phyloP scores from a whole-genome alignment of 2,797 vertebrate genomes.

The Sebastes alutus region DNA sequence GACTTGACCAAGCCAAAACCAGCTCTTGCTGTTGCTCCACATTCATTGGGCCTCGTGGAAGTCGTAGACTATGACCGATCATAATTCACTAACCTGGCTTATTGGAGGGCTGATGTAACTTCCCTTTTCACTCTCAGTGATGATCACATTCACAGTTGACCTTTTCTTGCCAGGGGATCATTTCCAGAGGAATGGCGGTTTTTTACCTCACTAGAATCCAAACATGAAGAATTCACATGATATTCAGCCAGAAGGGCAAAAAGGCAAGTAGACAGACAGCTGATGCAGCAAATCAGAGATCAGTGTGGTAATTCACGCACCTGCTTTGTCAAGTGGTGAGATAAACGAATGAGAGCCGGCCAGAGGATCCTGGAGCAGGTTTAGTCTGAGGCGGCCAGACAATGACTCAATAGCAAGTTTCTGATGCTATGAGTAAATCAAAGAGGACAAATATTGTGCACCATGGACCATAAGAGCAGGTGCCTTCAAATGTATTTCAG shows the following conservation, averaged over 20 bases:
- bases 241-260: conserved; percentile 49
- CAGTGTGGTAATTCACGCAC: conserved; percentile 53
- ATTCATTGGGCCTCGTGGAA: conserved; percentile 48
- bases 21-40: conserved; percentile 43
- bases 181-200: conserved; percentile 51
- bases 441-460: conserved; percentile 38
- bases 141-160: conserved; percentile 68
- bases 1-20: conserved; percentile 46
- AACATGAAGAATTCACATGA: conserved; percentile 54
- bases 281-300: conserved; percentile 50
- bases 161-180: conserved; percentile 45
- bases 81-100: conserved; percentile 63
- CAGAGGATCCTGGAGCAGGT: conserved; percentile 53
- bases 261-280: conserved; percentile 48
- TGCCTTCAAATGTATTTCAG: conserved; percentile 29
- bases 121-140: conserved; percentile 59
- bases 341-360: conserved; percentile 29
- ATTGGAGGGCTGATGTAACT: conserved; percentile 69
- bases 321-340: conserved; percentile 54
- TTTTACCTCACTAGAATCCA: conserved; percentile 54
- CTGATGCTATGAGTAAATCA: conserved; percentile 46
- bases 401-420: conserved; percentile 64
- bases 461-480: conserved; percentile 29
- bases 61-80: conserved; percentile 56
- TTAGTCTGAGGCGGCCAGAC: conserved; percentile 36